Base-by-base conservation (phyloP, 2,113 vertebrate species). In the Cnemophilus loriae region DNA sequence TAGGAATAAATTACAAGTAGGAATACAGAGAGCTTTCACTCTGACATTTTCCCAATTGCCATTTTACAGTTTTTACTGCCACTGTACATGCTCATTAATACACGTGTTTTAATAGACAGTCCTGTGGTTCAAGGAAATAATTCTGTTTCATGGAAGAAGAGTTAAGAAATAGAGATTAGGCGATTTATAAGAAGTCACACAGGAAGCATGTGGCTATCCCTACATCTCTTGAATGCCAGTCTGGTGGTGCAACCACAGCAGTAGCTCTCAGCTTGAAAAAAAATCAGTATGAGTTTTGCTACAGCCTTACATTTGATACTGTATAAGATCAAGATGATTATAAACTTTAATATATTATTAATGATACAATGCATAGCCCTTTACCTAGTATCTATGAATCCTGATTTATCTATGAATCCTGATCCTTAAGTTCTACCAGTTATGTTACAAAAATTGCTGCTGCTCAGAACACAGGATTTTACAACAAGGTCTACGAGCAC, bases 121-220 rank as follows among this genome's bases (percentile, higher is more conserved):
- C 50, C 82, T 70, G 50, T 86, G 55, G 67, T 63, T 59, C 57
- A 77, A 73, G 55, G 42, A 83, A 63, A 87, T 88, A 52, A 70
- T 67, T 90, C 46, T 65, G 39, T 80, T 91, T 93, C 63, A 67
- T 80, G 71, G 75, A 80, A 74, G 35, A 84, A 39, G 53, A 89
- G 41, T 63, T 96, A 74, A 88, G 89, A 95, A 96, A 95, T 6
- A 57, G 74, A 67, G 71, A 90, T 96, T 65, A 96, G 70, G 90
- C 85, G 90, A 93, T 84, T 85, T 60, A 42, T 61, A 84, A 42
- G 1, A 91, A 94, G 93, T 91, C 91, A 96, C 82, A 77, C 71
- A 91, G 82, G 95, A 96, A 97, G 60, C 12, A 7, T 60, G 63
- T 91, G 90, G 63, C 90, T 91, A 76, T 91, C 65, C 67, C 67